phyloP scores from a whole-genome alignment of 2,888 invertebrate genomes.

The Allacma fusca region DNA sequence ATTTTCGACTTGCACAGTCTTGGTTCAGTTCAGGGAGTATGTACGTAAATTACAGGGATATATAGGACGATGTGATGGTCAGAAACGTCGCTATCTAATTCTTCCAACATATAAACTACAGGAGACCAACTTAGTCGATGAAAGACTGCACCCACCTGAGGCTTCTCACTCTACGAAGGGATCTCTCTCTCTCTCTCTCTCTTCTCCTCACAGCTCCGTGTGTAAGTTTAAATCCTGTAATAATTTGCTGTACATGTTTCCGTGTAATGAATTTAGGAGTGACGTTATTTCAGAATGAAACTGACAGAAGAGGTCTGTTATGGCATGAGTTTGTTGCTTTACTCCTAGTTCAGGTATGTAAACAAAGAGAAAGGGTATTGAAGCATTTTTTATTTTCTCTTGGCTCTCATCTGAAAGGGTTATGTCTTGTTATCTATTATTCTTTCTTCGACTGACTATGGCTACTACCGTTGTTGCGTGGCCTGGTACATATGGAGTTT shows the following conservation, averaged over 20 bases:
- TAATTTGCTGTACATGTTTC: slow-evolving; percentile 7
- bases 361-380: neutral
- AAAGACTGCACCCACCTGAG: slow-evolving; percentile 20
- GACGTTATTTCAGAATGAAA: slow-evolving; percentile 19
- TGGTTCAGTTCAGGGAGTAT: too few species aligned
- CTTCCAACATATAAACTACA: neutral
- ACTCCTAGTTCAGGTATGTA: neutral
- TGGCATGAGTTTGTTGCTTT: neutral
- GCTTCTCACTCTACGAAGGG: slow-evolving; percentile 16
- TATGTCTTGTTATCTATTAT: slow-evolving; percentile 16
- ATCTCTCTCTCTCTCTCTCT: neutral
- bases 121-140: slow-evolving; percentile 7
- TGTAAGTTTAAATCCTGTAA: neutral
- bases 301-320: slow-evolving; percentile 20
- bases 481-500: neutral
- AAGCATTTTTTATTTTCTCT: slow-evolving; percentile 14
- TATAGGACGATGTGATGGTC: too few species aligned
- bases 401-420: slow-evolving; percentile 19
- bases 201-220: neutral
- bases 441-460: slow-evolving; percentile 22
- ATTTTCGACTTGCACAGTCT: too few species aligned
- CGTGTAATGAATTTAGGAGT: slow-evolving; percentile 12
- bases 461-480: neutral
- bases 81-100: neutral
- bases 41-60: too few species aligned